Percentiles rank a stretch among this genome's conserved stretches.
phyloP scores from a whole-genome alignment of 2,797 vertebrate genomes.

The Betta splendens region DNA sequence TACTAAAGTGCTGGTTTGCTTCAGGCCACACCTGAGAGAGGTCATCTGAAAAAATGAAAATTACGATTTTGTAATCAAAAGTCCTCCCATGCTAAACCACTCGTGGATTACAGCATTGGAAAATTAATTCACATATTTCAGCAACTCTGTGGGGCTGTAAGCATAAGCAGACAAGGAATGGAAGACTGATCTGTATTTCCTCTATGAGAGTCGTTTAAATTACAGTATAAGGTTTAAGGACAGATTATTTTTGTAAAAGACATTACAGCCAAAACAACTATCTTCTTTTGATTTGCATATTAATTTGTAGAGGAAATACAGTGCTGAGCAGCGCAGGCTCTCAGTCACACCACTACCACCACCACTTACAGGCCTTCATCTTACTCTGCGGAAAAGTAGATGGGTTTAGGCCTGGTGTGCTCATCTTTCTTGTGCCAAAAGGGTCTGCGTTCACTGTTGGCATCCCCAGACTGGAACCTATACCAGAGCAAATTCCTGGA shows the following conservation, averaged over 20 bases:
- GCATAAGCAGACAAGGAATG: conserved; percentile 72
- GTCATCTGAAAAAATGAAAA: conserved; percentile 83
- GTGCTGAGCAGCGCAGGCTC: conserved; percentile 78
- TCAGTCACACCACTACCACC: conserved; percentile 92
- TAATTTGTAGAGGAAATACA: conserved; percentile 77
- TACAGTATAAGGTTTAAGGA: too few relatives aligned
- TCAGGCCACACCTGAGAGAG: conserved; percentile 99
- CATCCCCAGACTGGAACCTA: conserved; percentile 93
- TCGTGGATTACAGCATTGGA: neutral
- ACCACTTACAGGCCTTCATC: conserved; percentile 96
- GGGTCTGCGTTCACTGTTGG: conserved; percentile 93
- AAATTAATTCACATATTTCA: neutral
- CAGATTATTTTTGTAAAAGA: too few relatives aligned
- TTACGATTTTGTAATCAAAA: neutral
- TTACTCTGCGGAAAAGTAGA: conserved; percentile 99
- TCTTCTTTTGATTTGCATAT: too few relatives aligned
- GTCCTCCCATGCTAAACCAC: neutral
- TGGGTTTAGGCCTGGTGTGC: conserved; percentile 97
- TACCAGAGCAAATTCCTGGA: conserved; percentile 89
- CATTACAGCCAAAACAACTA: too few relatives aligned
- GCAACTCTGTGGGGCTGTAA: conserved; percentile 60
- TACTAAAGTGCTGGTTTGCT: conserved; percentile 99
- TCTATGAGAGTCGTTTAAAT: conserved; percentile 49
- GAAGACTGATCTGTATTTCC: conserved; percentile 81
- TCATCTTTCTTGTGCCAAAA: conserved; percentile 97